Conservation (phyloP, 2,888 invertebrate genomes). For the Cosmia pyralina region DNA sequence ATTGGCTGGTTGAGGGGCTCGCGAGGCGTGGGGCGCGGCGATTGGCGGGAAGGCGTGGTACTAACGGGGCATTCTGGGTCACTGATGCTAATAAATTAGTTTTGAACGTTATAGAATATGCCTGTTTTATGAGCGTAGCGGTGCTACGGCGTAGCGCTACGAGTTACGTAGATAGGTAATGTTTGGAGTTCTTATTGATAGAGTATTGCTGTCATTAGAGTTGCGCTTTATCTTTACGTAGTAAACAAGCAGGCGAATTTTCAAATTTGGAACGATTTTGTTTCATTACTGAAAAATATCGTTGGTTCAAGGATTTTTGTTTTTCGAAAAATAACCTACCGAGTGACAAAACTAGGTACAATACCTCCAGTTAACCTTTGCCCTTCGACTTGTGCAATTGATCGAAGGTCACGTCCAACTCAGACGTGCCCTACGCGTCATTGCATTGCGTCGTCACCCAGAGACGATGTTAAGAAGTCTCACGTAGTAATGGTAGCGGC, state of each 20-base stretch:
- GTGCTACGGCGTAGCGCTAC: slow-evolving; percentile 81
- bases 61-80: slow-evolving; percentile 72
- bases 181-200: slow-evolving; percentile 38
- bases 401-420: slow-evolving; percentile 36
- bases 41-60: slow-evolving; percentile 85
- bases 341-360: background rate
- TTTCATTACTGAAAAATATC: background rate
- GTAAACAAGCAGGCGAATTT: background rate
- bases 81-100: slow-evolving; percentile 82
- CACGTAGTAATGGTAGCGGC: slow-evolving; percentile 16
- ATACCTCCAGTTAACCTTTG: slow-evolving; percentile 1
- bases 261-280: background rate
- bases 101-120: slow-evolving; percentile 77
- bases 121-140: slow-evolving; percentile 73
- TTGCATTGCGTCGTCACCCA: slow-evolving; percentile 2
- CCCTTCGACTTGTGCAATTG: background rate
- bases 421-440: slow-evolving; percentile 33
- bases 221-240: background rate
- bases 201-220: background rate
- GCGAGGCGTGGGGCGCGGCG: slow-evolving; percentile 83
- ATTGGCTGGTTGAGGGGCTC: slow-evolving; percentile 86
- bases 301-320: fast-evolving
- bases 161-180: slow-evolving; percentile 59
- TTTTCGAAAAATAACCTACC: too few species aligned
- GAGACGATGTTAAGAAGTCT: slow-evolving; percentile 1